phyloP scores from a whole-genome alignment of 2,888 invertebrate species.

The Zelleria hepariella region DNA sequence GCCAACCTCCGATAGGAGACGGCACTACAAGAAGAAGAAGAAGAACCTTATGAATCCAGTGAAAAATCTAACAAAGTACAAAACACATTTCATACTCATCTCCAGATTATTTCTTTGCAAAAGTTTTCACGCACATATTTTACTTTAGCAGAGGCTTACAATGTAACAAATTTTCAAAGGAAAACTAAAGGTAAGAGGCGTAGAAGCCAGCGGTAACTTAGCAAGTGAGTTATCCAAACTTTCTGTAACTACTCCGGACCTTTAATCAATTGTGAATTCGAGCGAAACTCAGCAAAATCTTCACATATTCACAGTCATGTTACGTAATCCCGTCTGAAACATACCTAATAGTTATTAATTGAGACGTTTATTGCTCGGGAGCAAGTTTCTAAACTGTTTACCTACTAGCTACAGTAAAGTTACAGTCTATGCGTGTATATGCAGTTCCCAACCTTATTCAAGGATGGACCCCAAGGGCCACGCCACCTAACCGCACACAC shows the following conservation, averaged over 20 bases:
- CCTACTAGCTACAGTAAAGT: not conserved
- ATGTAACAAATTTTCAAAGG: not conserved
- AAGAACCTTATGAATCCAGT: not conserved
- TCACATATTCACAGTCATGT: not conserved
- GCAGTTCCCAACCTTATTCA: too few relatives aligned
- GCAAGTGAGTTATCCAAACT: not conserved
- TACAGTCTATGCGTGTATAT: too few relatives aligned
- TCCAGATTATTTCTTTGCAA: not conserved
- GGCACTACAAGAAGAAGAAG: too few relatives aligned
- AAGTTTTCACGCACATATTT: not conserved
- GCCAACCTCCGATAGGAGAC: too few relatives aligned
- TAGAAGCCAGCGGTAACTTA: not conserved
- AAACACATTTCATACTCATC: not conserved
- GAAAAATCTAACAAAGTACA: too few relatives aligned
- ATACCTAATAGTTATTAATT: constrained; percentile 7
- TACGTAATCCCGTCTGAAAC: constrained; percentile 3
- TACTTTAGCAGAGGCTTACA: not conserved
- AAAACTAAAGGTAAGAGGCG: not conserved
- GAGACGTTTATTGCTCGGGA: constrained; percentile 5
- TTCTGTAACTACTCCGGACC: constrained; percentile 20
- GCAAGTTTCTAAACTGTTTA: not conserved
- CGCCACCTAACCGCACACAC: too few relatives aligned
- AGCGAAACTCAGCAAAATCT: constrained; percentile 4
- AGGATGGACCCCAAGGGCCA: too few relatives aligned
- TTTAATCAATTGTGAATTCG: constrained; percentile 29